A percentile compares a stretch with the other conserved stretches of the same genome.
These are phyloP conservation scores for Drosophila niveifrons DNA, from an alignment of 2,888 invertebrate species.

Conservation along the genomic window DNA sequence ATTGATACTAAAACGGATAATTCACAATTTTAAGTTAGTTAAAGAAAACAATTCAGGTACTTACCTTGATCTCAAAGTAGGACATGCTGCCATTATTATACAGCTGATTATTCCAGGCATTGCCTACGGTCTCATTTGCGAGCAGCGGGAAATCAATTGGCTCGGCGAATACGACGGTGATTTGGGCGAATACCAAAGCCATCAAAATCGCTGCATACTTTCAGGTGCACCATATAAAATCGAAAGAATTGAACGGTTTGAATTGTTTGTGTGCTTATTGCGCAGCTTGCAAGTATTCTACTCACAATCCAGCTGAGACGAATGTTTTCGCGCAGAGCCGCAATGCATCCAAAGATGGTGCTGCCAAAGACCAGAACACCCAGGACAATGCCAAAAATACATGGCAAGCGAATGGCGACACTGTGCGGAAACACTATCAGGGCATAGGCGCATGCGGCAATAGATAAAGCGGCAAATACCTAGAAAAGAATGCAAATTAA, in stretches of 20 bases:
- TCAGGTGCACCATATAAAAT: not conserved
- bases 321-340: slow-evolving; percentile 65
- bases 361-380: slow-evolving; percentile 67
- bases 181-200: slow-evolving; percentile 69
- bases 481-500: slow-evolving; percentile 21
- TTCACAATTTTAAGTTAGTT: not conserved
- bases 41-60: not conserved
- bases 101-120: slow-evolving; percentile 73
- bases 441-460: slow-evolving; percentile 74
- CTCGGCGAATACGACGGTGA: slow-evolving; percentile 72
- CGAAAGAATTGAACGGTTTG: no score
- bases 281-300: slow-evolving; percentile 14
- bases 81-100: slow-evolving; percentile 63
- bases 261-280: not conserved
- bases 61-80: slow-evolving; percentile 76
- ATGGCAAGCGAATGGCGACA: slow-evolving; percentile 74
- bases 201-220: slow-evolving; percentile 74
- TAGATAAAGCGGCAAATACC: slow-evolving; percentile 70
- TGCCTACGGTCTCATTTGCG: slow-evolving; percentile 71
- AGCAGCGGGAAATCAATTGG: slow-evolving; percentile 73
- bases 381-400: slow-evolving; percentile 74
- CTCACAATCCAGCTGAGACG: slow-evolving; percentile 76
- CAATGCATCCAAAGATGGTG: slow-evolving; percentile 75
- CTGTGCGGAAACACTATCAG: slow-evolving; percentile 63
- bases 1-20: slow-evolving; percentile 57